Percentiles rank a stretch among this genome's conserved stretches.
phyloP scores from a whole-genome alignment of 2,888 invertebrate species.

The Eudemis profundana region DNA sequence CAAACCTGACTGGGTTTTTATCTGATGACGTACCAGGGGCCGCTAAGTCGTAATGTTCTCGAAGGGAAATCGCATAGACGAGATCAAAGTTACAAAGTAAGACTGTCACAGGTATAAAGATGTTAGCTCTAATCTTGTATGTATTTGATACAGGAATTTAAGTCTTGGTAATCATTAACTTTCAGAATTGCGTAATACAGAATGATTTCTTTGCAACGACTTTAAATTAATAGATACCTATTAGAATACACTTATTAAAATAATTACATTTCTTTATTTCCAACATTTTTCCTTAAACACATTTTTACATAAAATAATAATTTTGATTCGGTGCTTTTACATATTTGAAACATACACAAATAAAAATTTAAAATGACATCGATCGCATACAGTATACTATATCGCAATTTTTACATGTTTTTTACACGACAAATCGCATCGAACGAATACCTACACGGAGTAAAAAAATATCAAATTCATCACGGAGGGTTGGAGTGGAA shows the following conservation, averaged over 20 bases:
- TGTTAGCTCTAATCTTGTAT: no score
- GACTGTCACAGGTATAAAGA: not conserved
- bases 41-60: constrained; percentile 17
- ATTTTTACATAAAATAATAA: no score
- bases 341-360: not conserved
- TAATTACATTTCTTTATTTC: no score
- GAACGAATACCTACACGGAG: constrained; percentile 1
- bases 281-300: no score
- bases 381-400: not conserved
- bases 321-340: not conserved
- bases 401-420: not conserved
- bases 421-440: constrained; percentile 14
- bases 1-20: constrained; percentile 31
- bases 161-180: no score
- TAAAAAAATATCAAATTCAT: constrained; percentile 64
- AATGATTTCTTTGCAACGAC: no score
- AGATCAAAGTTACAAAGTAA: not conserved
- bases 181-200: no score
- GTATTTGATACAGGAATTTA: no score
- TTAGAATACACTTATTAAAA: no score
- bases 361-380: not conserved
- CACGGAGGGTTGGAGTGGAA: constrained; percentile 56
- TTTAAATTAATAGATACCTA: no score
- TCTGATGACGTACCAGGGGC: constrained; percentile 36
- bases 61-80: not conserved